These are phyloP conservation scores for Cervus canadensis DNA, from an alignment of 2,113 vertebrate species.

Conservation along the genomic window DNA sequence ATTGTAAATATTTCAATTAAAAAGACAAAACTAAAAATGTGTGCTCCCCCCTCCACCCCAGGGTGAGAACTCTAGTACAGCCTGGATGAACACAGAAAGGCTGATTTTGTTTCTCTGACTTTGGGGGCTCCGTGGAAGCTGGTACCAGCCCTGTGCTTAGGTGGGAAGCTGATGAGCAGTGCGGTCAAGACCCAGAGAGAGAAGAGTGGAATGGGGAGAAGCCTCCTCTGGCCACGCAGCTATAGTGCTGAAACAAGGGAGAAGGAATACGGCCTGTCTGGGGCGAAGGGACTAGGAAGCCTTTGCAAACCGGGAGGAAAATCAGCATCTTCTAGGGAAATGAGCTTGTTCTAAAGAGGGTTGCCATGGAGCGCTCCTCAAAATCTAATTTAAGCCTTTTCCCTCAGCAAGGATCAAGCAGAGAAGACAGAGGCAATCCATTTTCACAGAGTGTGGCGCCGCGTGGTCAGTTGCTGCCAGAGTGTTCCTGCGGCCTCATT, in stretches of 20 bases:
- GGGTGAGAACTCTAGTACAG: neutral
- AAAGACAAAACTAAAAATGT: neutral
- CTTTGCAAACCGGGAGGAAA: neutral
- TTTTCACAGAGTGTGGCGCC: neutral
- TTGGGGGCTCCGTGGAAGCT: neutral
- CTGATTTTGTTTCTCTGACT: neutral
- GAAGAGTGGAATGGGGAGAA: neutral
- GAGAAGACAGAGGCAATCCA: neutral
- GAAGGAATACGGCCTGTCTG: neutral
- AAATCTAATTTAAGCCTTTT: neutral
- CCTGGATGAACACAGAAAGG: neutral
- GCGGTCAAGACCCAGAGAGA: neutral
- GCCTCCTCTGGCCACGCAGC: neutral
- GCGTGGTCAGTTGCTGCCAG: neutral
- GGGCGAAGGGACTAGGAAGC: neutral
- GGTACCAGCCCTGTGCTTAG: neutral
- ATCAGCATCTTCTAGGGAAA: neutral
- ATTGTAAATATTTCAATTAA: neutral
- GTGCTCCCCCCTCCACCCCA: too few relatives aligned
- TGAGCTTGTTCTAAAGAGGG: neutral
- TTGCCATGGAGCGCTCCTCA: neutral
- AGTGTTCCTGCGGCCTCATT: neutral
- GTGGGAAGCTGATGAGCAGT: neutral
- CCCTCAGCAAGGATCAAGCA: neutral
- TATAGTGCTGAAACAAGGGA: neutral